Evolutionary conservation across 2,888 invertebrate genomes (phyloP).

Genomic region (Timema cristinae): DNA sequence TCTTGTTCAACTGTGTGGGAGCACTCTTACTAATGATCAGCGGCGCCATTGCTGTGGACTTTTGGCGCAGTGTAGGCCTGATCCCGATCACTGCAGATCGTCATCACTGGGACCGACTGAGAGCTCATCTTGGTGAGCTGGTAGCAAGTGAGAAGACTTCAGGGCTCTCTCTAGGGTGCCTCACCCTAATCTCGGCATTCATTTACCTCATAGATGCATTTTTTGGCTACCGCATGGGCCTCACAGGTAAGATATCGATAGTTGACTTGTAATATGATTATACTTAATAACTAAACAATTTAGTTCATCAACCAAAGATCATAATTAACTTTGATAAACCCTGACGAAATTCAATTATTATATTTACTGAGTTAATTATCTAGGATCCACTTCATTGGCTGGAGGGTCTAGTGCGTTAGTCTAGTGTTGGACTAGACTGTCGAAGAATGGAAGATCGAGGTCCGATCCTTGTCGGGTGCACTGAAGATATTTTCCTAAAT

Average conservation of each 20-base stretch:
- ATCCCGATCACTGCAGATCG: slow-evolving; percentile 25
- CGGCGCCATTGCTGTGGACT: slow-evolving; percentile 30
- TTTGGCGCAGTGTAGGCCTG: slow-evolving; percentile 29
- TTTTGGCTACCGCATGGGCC: slow-evolving; percentile 28
- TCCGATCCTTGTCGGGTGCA: too few relatives aligned
- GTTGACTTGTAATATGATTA: too few relatives aligned
- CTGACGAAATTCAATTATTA: too few relatives aligned
- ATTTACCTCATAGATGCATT: slow-evolving; percentile 28
- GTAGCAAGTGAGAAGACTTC: slow-evolving; percentile 25
- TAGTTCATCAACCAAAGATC: too few relatives aligned
- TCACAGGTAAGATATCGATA: slow-evolving; percentile 2
- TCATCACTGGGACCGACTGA: slow-evolving; percentile 23
- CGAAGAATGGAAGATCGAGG: too few relatives aligned
- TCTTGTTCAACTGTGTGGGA: slow-evolving; percentile 27
- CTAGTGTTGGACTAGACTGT: too few relatives aligned
- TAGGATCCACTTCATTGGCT: too few relatives aligned
- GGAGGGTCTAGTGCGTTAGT: too few relatives aligned
- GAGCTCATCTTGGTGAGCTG: slow-evolving; percentile 22
- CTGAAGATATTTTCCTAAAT: too few relatives aligned
- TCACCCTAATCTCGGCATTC: slow-evolving; percentile 27
- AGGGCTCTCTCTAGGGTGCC: slow-evolving; percentile 29
- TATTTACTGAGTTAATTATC: too few relatives aligned
- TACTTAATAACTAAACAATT: too few relatives aligned
- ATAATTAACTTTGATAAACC: too few relatives aligned
- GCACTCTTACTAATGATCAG: slow-evolving; percentile 25